Percentiles rank a stretch among this genome's conserved stretches.
Conservation (phyloP, 2,113 vertebrate species). For the Strix aluco region DNA sequence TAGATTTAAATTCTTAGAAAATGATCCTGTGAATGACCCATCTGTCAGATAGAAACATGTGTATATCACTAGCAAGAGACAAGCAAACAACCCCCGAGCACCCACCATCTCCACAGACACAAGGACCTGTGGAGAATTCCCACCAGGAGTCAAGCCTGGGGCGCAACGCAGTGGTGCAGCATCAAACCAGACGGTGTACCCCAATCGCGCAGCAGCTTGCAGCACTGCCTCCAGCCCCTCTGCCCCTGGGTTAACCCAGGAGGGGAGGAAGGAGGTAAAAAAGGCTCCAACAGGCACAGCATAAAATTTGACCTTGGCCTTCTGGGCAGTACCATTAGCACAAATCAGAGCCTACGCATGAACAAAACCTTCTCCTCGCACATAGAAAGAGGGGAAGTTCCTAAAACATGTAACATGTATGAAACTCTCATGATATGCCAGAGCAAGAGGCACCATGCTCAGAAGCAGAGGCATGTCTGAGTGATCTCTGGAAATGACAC, state of each 20-base stretch:
- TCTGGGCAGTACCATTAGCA: neutral
- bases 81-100: neutral
- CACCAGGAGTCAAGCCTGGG: neutral
- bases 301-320: neutral
- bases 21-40: neutral
- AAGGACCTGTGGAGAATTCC: neutral
- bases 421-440: neutral
- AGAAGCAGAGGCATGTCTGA: neutral
- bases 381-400: neutral
- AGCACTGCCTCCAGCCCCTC: neutral
- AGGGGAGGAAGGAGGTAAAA: neutral
- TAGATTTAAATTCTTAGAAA: neutral
- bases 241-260: neutral
- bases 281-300: no score
- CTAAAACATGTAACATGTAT: fast-evolving
- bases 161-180: fast-evolving
- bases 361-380: neutral
- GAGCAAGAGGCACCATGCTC: fast-evolving
- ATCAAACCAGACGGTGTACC: fast-evolving
- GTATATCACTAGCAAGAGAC: neutral
- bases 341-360: neutral
- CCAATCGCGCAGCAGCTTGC: fast-evolving
- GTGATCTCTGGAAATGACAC: neutral
- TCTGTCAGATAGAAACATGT: neutral
- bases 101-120: neutral